Percentiles rank a stretch among this genome's conserved stretches.
These are phyloP conservation scores for Cosmorhoe ocellata DNA, from an alignment of 2,888 invertebrate genomes.

Conservation along the genomic window DNA sequence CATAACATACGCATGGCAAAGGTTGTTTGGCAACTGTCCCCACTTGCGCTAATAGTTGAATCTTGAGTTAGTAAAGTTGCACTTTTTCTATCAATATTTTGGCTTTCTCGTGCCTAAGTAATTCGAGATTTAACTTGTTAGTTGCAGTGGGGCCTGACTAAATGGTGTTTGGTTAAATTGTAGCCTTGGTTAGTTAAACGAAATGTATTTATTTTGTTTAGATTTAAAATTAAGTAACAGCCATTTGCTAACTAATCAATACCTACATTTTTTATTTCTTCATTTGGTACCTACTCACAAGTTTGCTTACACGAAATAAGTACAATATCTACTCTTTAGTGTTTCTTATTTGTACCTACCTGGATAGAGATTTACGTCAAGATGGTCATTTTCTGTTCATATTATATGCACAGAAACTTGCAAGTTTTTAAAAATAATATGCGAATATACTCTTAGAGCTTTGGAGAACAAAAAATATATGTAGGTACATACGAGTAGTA, in stretches of 20 bases:
- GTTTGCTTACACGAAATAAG: slow-evolving; percentile 1
- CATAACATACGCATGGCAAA: slow-evolving; percentile 37
- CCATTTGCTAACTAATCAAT: too few relatives aligned
- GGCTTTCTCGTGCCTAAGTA: background rate
- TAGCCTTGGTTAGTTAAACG: background rate
- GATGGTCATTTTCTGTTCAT: too few relatives aligned
- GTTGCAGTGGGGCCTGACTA: background rate
- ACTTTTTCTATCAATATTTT: background rate
- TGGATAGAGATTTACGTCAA: background rate
- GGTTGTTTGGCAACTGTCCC: slow-evolving; percentile 38
- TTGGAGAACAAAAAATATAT: too few relatives aligned
- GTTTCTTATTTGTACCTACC: slow-evolving; percentile 7
- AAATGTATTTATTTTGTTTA: slow-evolving; percentile 2
- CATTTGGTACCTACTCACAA: slow-evolving; percentile 1
- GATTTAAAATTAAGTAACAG: too few relatives aligned
- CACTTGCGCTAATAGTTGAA: slow-evolving; percentile 11
- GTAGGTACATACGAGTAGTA: too few relatives aligned
- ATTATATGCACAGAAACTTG: too few relatives aligned
- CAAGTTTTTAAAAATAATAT: too few relatives aligned
- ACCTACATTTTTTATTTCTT: too few relatives aligned
- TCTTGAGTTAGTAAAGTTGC: background rate
- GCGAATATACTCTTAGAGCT: too few relatives aligned
- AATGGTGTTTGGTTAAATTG: slow-evolving; percentile 9
- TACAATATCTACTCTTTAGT: slow-evolving; percentile 6
- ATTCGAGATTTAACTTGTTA: background rate